Base-by-base conservation (phyloP, 2,797 vertebrate genomes). In the Melanotaenia nigrans region DNA sequence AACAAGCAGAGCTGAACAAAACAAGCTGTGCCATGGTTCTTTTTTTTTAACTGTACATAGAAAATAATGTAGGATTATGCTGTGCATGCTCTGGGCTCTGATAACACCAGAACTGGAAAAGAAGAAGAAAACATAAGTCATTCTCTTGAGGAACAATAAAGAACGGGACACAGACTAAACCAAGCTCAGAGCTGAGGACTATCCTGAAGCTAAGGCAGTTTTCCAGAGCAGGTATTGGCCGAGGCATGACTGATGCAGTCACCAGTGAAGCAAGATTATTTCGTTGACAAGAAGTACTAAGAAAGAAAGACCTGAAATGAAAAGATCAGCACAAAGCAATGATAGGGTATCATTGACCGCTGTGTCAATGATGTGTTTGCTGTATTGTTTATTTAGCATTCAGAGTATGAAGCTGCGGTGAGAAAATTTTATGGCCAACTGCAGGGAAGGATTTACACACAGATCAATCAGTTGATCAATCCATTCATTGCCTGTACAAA, bases 181-280 rank as follows among this genome's bases (percentile, higher is more conserved):
- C 35, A 56, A 40, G 71, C 82, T 64, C 59, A 1, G 13, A 85
- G 87, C 79, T 33, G 73, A 51, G 35, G 79, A 79, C 81, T 79
- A 71, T 77, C 86, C 71, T 63, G 69, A 84, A 88, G 77, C 80
- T 77, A 40, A 84, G 79, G 84, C 89, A 83, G 88, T 89, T 90
- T 92, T 90, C 87, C 81, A 78, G 75, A 84, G 80, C 71, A 76
- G 75, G 78, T 47, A 77, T 54, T 63, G 84, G 71, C 85, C 72
- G 75, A 90, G 81, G 80, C 77, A 53, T 81, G 83, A 87, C 84
- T 89, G 85, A 90, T 87, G 77, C 86, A 77, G 79, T 85, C 87
- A 77, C 80, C 86, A 91, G 76, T 89, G 86, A 90, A 89, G 90
- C 89, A 82, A 90, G 87, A 92, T 89, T 54, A 91, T 92, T 89